A percentile compares a stretch with the other conserved stretches of the same genome.
phyloP scores from a whole-genome alignment of 1,140 invertebrate genomes.

The Colletes gigas region DNA sequence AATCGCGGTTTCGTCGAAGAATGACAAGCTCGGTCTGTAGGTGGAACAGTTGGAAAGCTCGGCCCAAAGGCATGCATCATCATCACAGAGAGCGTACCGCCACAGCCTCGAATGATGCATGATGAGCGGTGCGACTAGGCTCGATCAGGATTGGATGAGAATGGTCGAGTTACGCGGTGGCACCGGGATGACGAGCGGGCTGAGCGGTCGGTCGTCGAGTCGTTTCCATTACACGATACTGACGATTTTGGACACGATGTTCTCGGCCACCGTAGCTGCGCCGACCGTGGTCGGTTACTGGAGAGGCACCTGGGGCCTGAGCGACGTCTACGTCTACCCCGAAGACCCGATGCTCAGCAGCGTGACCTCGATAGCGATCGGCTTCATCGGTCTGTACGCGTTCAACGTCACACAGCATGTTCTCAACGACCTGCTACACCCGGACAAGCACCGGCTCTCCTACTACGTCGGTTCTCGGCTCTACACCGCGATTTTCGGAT shows the following conservation, averaged over 20 bases:
- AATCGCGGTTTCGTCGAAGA: constrained; percentile 1
- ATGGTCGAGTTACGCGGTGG: constrained; percentile 75
- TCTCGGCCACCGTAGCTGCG: constrained; percentile 87
- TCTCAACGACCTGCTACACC: constrained; percentile 84
- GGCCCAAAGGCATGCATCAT: constrained; percentile 1
- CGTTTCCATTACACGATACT: constrained; percentile 83
- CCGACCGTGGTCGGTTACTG: constrained; percentile 92
- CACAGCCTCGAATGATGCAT: constrained; percentile 58
- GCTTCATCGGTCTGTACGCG: constrained; percentile 85
- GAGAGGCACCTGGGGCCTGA: constrained; percentile 91
- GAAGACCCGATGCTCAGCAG: constrained; percentile 83
- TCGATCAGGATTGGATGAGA: constrained; percentile 68
- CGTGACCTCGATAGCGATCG: constrained; percentile 85
- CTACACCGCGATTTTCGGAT: constrained; percentile 88
- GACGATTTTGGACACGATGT: constrained; percentile 85
- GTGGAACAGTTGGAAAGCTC: constrained; percentile 12
- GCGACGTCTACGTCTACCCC: constrained; percentile 87
- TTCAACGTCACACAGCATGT: constrained; percentile 86
- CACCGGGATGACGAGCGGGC: constrained; percentile 71
- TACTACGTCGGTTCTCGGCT: constrained; percentile 88
- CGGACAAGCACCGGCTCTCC: constrained; percentile 85
- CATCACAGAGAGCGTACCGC: constrained; percentile 24
- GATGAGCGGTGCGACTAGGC: constrained; percentile 61
- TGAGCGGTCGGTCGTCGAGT: constrained; percentile 69
- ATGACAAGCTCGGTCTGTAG: constrained; percentile 14